Percentiles rank a stretch among this genome's conserved stretches.
phyloP scores from a whole-genome alignment of 2,797 vertebrate species.

The Hoplostethus atlanticus region DNA sequence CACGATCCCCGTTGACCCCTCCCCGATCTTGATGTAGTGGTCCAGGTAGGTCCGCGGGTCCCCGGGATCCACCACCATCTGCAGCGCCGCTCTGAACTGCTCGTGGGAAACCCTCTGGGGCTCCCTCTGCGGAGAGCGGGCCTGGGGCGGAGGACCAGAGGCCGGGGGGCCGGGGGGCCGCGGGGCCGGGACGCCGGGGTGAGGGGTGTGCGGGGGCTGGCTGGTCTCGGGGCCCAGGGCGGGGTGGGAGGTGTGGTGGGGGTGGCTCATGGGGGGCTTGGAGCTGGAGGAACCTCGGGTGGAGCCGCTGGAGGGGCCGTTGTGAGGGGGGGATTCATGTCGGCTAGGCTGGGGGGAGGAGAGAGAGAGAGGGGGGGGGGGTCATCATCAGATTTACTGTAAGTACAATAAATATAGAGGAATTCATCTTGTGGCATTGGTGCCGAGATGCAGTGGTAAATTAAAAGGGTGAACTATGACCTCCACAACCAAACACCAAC shows the following conservation, averaged over 20 bases:
- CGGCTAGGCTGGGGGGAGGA: conserved; percentile 63
- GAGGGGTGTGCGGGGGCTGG: conserved; percentile 72
- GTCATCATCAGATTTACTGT: background rate
- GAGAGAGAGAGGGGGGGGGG: background rate
- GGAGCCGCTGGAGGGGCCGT: conserved; percentile 80
- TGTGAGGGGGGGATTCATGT: conserved; percentile 82
- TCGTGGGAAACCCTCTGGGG: conserved; percentile 97
- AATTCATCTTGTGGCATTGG: too few species aligned
- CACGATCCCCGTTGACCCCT: conserved; percentile 95
- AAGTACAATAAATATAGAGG: background rate
- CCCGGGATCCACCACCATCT: conserved; percentile 97
- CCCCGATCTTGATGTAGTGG: conserved; percentile 97
- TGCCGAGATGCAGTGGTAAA: too few species aligned
- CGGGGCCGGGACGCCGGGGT: conserved; percentile 74
- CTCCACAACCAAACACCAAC: too few species aligned
- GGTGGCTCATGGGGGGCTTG: conserved; percentile 71
- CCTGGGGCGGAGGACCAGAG: conserved; percentile 66
- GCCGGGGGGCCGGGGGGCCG: conserved; percentile 47
- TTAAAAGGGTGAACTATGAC: too few species aligned
- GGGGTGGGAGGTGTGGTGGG: conserved; percentile 82
- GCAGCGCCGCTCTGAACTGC: conserved; percentile 94
- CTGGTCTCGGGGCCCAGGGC: conserved; percentile 72
- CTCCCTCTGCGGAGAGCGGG: conserved; percentile 89
- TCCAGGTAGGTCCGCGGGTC: conserved; percentile 93
- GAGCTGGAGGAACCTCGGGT: conserved; percentile 54